These are phyloP conservation scores for Psix sp. DNA, from an alignment of 1,140 invertebrate genomes.

Conservation along the genomic window DNA sequence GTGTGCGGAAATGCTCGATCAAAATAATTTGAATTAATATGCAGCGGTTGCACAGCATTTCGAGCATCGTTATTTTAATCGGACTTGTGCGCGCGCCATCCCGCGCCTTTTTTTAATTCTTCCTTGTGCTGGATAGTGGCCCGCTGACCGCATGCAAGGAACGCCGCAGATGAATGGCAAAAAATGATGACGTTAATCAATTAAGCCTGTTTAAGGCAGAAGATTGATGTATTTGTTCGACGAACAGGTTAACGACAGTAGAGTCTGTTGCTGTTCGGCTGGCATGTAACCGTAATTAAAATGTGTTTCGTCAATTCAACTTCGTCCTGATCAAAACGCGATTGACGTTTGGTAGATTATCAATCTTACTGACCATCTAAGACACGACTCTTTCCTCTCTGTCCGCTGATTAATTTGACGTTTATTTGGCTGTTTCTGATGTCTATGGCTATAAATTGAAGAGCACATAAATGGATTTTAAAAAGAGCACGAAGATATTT, in stretches of 20 bases:
- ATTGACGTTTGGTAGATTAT: conserved; percentile 25
- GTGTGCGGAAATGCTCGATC: conserved; percentile 66
- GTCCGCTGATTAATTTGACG: conserved; percentile 12
- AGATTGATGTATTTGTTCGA: conserved; percentile 47
- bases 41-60: conserved; percentile 18
- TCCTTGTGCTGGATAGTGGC: conserved; percentile 1
- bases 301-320: conserved; percentile 39
- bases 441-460: too few species aligned
- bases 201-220: conserved; percentile 32
- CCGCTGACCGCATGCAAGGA: conserved; percentile 7
- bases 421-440: neutral
- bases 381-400: neutral
- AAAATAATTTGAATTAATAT: conserved; percentile 72
- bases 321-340: conserved; percentile 19
- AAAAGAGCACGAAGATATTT: too few species aligned
- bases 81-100: neutral
- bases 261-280: too few species aligned
- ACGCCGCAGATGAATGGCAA: conserved; percentile 25
- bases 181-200: conserved; percentile 46
- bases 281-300: conserved; percentile 29
- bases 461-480: too few species aligned
- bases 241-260: conserved; percentile 24
- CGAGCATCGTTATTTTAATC: conserved; percentile 34
- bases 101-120: conserved; percentile 1
- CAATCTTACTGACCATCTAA: conserved; percentile 10